A percentile compares a stretch with the other conserved stretches of the same genome.
These are phyloP conservation scores for Furcifer pardalis DNA, from an alignment of 2,797 vertebrate species.

Conservation along the genomic window DNA sequence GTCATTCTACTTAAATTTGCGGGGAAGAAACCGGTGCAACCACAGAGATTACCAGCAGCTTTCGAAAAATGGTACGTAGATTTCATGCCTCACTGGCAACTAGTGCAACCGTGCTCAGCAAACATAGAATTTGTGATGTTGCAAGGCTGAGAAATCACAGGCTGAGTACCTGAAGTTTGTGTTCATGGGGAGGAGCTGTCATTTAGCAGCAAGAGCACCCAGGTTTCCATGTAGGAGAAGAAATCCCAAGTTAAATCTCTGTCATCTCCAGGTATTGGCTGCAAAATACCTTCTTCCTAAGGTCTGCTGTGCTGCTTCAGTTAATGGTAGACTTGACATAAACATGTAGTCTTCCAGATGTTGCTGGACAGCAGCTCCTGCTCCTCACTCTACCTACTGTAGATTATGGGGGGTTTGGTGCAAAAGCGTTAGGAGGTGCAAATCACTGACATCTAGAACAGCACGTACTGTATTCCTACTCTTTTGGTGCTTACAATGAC, in stretches of 20 bases:
- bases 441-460: not conserved
- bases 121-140: not conserved
- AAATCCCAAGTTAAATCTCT: not conserved
- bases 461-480: not conserved
- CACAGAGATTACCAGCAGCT: constrained; percentile 82
- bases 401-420: not conserved
- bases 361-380: not conserved
- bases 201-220: not conserved
- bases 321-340: not conserved
- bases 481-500: no score
- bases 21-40: constrained; percentile 78
- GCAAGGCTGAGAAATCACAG: not conserved
- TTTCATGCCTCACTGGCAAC: not conserved
- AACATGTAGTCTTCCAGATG: not conserved
- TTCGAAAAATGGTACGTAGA: constrained; percentile 75
- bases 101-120: not conserved
- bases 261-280: not conserved
- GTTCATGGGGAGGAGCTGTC: not conserved
- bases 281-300: not conserved
- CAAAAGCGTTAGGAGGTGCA: not conserved
- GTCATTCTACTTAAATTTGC: constrained; percentile 76
- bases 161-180: not conserved
- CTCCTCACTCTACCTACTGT: not conserved
- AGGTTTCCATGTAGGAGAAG: not conserved
- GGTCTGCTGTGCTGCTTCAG: not conserved